These are phyloP conservation scores for Syngnathus scovelli DNA, from an alignment of 2,113 vertebrate species.

Conservation along the genomic window DNA sequence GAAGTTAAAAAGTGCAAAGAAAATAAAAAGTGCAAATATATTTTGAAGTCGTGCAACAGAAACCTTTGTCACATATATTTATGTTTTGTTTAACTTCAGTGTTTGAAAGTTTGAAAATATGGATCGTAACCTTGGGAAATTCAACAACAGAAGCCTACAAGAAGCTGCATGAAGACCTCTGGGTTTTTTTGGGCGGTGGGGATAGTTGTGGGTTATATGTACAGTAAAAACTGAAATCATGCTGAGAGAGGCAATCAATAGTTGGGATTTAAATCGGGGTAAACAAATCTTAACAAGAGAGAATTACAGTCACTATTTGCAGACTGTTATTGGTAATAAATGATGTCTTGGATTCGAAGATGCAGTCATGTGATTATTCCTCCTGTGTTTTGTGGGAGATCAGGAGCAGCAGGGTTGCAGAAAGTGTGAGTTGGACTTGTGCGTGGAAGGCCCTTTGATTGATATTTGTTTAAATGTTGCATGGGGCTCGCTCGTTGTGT, in stretches of 20 bases:
- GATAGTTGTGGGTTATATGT: neutral
- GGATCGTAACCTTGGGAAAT: neutral
- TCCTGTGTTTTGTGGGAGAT: slow-evolving; percentile 1
- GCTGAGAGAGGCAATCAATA: neutral
- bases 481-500: slow-evolving; percentile 15
- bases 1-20: too few relatives aligned
- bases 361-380: slow-evolving; percentile 4
- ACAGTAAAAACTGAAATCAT: neutral
- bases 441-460: slow-evolving; percentile 54
- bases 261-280: neutral
- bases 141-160: neutral
- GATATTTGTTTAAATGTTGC: slow-evolving; percentile 67
- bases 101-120: neutral
- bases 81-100: neutral
- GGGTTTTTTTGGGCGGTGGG: neutral
- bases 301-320: neutral
- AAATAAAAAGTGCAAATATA: too few relatives aligned
- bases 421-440: slow-evolving; percentile 40
- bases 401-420: slow-evolving; percentile 18
- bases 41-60: neutral
- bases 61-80: neutral
- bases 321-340: slow-evolving; percentile 4
- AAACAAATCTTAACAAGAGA: neutral
- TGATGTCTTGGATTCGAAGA: slow-evolving; percentile 1
- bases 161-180: neutral